Base-by-base conservation (phyloP, 2,888 invertebrate species). In the Priocnemis perturbator region DNA sequence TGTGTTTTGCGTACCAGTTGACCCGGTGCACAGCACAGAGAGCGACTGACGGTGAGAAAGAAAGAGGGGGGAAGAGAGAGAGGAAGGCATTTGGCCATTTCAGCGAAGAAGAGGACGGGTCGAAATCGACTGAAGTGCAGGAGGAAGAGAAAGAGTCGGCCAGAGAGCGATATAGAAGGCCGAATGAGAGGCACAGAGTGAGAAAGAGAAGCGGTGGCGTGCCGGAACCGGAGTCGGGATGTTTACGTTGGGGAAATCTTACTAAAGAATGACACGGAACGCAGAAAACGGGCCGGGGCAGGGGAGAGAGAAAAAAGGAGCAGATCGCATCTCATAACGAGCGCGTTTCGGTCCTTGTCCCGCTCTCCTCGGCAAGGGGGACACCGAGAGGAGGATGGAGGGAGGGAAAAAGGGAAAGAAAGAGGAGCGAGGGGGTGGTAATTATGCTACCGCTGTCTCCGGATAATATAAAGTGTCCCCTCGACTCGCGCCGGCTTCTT, bases 241-340 rank as follows among this genome's bases (percentile, higher is more conserved):
- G 86, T 88, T 87, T 87, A 87, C 87, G 78, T 87, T 87, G 84
- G 86, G 88, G 85, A 87, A 87, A 87, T 87, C 87, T 85, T 81
- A 83, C 82, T 77, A 79, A 83, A 80, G 85, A 37, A 86, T 81
- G 78, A 74, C 65, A 48, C 20, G 44, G 60, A 17, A 55, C 45
- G 7, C 37, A 37, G 37, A 37, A 37, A 37, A 37, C 37, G 37
- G 26, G 11, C 14, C 1, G 37, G 37, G 26, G 19, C n/a, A n/a
- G 45, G 26, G 58, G 47, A 37, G 60, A 17, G 26, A 52, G 20
- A 45, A 56, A 21, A 83, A 82, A 74, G 78, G 78, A 82, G 71
- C 71, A 71, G 75, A 78, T 83, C 78, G 79, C 79, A 81, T 82
- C 82, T 85, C 83, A 83, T 85, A 85, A 85, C 81, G 79, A 78